Conservation (phyloP, 2,888 invertebrate species). For the Standfussiana lucernea region DNA sequence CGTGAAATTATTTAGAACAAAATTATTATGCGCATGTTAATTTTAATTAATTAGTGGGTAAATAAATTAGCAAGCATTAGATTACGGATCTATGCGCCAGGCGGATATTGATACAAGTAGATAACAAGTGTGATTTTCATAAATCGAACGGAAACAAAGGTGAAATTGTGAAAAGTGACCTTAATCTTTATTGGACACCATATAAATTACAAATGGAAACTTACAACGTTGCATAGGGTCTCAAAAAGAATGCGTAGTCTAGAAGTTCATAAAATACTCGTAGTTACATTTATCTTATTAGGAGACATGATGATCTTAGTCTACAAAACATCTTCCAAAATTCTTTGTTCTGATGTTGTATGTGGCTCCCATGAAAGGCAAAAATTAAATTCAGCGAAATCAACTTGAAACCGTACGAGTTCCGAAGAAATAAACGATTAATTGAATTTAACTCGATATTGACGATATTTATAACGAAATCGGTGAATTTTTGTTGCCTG, state of each 20-base stretch:
- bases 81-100: constrained; percentile 2
- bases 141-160: not conserved
- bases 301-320: not conserved
- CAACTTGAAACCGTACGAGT: not conserved
- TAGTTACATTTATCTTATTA: not conserved
- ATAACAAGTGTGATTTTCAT: not conserved
- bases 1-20: constrained; percentile 44
- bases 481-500: not conserved
- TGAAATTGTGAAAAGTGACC: not conserved
- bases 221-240: constrained; percentile 14
- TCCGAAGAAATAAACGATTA: not conserved
- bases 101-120: constrained; percentile 4
- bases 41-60: constrained; percentile 44
- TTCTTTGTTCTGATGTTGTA: not conserved
- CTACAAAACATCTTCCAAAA: not conserved
- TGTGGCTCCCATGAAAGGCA: not conserved
- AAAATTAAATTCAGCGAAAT: no score
- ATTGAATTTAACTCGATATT: not conserved
- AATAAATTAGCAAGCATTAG: constrained; percentile 12
- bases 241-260: not conserved
- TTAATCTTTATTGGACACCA: not conserved
- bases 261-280: not conserved
- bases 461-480: not conserved
- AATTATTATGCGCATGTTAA: constrained; percentile 59
- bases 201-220: constrained; percentile 20